Evolutionary conservation across 2,113 vertebrate genomes (phyloP).

Genomic region (Aspiorhynchus laticeps): DNA sequence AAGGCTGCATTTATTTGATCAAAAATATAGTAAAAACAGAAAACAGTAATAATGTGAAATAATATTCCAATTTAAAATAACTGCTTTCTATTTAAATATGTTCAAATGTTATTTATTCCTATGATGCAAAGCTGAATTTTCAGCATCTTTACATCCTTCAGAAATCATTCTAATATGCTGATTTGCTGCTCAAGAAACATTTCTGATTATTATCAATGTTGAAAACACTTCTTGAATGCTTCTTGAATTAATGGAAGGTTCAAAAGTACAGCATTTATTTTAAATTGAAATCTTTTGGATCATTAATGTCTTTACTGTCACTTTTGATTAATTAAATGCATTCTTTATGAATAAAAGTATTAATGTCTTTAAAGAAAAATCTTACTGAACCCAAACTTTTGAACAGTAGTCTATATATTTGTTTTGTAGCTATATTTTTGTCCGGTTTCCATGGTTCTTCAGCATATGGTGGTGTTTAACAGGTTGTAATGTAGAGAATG

Average conservation of each 20-base stretch:
- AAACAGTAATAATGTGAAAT: not conserved
- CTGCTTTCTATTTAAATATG: not conserved
- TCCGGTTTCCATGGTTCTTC: not conserved
- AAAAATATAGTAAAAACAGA: not conserved
- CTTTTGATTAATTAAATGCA: too few species aligned
- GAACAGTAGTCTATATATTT: not conserved
- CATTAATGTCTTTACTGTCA: too few species aligned
- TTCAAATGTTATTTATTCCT: not conserved
- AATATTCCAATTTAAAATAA: too few species aligned
- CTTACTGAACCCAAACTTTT: not conserved
- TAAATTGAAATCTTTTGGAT: too few species aligned
- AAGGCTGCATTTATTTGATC: not conserved
- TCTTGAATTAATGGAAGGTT: too few species aligned
- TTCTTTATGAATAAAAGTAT: too few species aligned
- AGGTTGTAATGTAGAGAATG: constrained; percentile 88
- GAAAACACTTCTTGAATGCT: not conserved
- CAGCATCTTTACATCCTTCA: not conserved
- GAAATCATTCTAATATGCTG: not conserved
- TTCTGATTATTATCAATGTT: not conserved
- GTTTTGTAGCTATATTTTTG: not conserved
- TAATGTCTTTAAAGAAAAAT: not conserved
- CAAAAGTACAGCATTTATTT: not conserved
- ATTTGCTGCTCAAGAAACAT: not conserved
- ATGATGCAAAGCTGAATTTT: not conserved
- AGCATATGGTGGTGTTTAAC: constrained; percentile 9